Base-by-base conservation (phyloP, 2,113 vertebrate genomes). In the Sebastes schlegelii region DNA sequence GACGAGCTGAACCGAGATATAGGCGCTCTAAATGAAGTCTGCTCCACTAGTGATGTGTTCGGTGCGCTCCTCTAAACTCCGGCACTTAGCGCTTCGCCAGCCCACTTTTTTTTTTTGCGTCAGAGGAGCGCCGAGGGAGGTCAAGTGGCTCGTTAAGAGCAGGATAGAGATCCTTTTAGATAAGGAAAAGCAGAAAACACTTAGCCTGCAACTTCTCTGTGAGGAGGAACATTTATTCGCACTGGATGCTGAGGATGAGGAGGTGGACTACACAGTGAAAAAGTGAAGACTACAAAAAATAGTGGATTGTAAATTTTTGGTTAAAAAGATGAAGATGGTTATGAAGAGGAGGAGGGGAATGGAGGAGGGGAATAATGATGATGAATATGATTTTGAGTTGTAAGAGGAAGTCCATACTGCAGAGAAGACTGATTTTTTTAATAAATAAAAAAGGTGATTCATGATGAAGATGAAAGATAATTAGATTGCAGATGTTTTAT, bases 21-120 rank as follows among this genome's bases (percentile, higher is more conserved):
- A 79, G 79, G 77, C 84, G 85, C 84, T 62, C 87, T 69, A 74
- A 80, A 74, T 85, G 71, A 88, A 88, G 83, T 91, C 91, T 83
- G 84, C 77, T 69, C 86, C 77, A 88, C 88, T 91, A 77, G 83
- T 92, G 92, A 88, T 92, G 91, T 79, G 34, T 84, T 84, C 86
- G 17, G 76, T 77, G 92, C 89, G 92, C 92, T 73, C 84, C 86
- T 93, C 92, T 83, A 90, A 93, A 94, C 93, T 93, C 26, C 90
- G 89, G 91, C 93, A 92, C 92, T 92, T 92, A 90, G 82, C 90
- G 88, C 89, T 93, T 45, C 82, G 94, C 95, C 95, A 84, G 94
- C 95, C 95, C 94, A 95, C 95, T 94, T 93, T 83, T 74, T 34
- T 34, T 65, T 89, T 88, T 89, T 91, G 92, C 94, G 95, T 95